phyloP scores from a whole-genome alignment of 2,888 invertebrate genomes.

The Caenorhabditis imperialis region DNA sequence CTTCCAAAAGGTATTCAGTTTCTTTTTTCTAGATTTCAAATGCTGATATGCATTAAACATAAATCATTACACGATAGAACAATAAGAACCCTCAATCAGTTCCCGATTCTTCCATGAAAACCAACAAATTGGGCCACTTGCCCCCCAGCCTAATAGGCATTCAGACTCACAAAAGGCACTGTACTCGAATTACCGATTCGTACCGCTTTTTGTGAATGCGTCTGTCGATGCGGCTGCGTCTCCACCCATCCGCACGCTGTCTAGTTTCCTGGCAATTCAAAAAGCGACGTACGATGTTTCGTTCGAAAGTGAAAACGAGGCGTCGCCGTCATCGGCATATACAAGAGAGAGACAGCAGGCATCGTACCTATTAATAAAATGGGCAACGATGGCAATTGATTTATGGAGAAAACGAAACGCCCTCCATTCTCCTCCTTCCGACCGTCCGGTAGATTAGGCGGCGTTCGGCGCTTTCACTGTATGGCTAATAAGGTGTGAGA shows the following conservation, averaged over 20 bases:
- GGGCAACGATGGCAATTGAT: slow-evolving; percentile 52
- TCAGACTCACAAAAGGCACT: no score
- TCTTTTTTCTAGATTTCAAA: no score
- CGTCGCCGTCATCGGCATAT: slow-evolving; percentile 32
- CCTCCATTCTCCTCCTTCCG: no score
- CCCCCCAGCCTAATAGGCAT: no score
- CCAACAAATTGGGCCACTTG: no score
- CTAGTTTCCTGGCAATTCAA: slow-evolving; percentile 6
- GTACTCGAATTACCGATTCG: slow-evolving; percentile 5
- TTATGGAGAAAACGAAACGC: slow-evolving; percentile 33
- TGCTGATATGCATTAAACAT: no score
- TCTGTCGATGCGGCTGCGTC: slow-evolving; percentile 22
- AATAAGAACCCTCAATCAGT: no score
- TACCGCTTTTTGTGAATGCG: slow-evolving; percentile 7
- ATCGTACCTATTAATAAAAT: slow-evolving; percentile 53
- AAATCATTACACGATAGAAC: no score
- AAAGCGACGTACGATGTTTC: slow-evolving; percentile 4
- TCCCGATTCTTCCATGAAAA: no score
- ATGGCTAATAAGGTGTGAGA: slow-evolving; percentile 33
- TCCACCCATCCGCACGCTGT: slow-evolving; percentile 6
- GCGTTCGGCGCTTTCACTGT: slow-evolving; percentile 17
- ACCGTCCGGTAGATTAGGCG: no score
- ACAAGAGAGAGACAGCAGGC: slow-evolving; percentile 20
- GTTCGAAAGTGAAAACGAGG: slow-evolving; percentile 45
- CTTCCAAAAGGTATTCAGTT: no score